Conservation (phyloP, 2,797 vertebrate genomes). For the Melanotaenia trifasciata region DNA sequence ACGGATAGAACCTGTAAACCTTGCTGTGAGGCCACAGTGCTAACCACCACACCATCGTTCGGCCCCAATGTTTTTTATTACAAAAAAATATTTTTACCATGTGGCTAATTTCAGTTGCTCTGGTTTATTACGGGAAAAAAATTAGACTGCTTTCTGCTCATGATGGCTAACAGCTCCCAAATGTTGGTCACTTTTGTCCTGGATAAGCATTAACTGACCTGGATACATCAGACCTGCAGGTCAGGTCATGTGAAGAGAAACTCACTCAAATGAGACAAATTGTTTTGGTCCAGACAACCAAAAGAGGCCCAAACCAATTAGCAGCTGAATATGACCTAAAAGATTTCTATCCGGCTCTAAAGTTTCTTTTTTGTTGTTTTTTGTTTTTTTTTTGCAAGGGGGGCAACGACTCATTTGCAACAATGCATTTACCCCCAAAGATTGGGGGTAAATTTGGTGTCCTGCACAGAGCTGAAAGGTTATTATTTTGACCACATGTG, state of each 20-base stretch:
- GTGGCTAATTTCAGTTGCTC: neutral
- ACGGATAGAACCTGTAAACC: too few species aligned
- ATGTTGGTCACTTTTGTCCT: conserved; percentile 38
- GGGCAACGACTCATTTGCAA: neutral
- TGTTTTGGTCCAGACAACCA: conserved; percentile 7
- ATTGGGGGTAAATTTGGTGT: conserved; percentile 16
- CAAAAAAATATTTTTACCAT: neutral
- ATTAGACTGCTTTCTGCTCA: conserved; percentile 7
- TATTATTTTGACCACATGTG: conserved; percentile 4
- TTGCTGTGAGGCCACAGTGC: too few species aligned
- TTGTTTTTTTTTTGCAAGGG: too few species aligned
- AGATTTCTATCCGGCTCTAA: neutral
- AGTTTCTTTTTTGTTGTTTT: neutral
- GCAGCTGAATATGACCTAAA: neutral
- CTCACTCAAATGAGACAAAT: neutral
- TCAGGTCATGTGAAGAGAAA: conserved; percentile 12
- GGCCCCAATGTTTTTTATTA: too few species aligned
- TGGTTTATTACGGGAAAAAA: neutral
- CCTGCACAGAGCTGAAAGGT: conserved; percentile 11
- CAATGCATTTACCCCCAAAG: neutral
- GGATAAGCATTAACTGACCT: conserved; percentile 25
- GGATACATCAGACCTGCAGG: conserved; percentile 37
- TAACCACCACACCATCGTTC: too few species aligned
- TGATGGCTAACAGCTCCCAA: conserved; percentile 15
- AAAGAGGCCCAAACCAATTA: conserved; percentile 20